Evolutionary conservation across 2,113 vertebrate genomes (phyloP).

Genomic region (Megaceryle maxima): DNA sequence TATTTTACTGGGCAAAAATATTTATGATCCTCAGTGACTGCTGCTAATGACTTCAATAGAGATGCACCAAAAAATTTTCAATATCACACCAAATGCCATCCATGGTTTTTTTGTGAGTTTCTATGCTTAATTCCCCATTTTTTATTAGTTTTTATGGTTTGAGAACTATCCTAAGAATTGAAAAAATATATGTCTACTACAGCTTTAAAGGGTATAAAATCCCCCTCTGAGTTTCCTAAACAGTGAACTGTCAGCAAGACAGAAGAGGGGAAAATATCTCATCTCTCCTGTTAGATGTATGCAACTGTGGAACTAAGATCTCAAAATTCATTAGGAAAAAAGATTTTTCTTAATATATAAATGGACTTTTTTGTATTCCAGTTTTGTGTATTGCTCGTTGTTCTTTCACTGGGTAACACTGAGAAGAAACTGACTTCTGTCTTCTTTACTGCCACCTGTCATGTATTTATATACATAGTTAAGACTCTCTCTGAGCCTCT

Average conservation of each 20-base stretch:
- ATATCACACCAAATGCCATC: not conserved
- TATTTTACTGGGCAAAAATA: not conserved
- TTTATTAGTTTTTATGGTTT: not conserved
- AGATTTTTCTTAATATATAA: not conserved
- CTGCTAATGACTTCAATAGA: not conserved
- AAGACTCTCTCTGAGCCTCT: not conserved
- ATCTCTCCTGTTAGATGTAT: rapidly evolving
- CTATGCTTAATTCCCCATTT: not conserved
- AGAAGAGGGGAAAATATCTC: not conserved
- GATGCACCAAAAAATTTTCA: not conserved
- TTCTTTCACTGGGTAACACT: not conserved
- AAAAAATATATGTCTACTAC: not conserved
- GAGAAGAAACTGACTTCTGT: not conserved
- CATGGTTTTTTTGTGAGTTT: not conserved
- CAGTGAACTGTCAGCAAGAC: rapidly evolving
- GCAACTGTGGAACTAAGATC: not conserved
- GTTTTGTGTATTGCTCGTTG: not conserved
- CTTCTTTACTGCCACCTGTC: not conserved
- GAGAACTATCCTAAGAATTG: not conserved
- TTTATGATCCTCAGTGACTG: not conserved
- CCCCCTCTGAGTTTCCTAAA: not conserved
- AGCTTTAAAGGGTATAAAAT: not conserved
- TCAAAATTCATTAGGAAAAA: not conserved
- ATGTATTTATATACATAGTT: not conserved
- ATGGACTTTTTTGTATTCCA: not conserved